Base-by-base conservation (phyloP, 2,888 invertebrate genomes). In the Callosobruchus maculatus region DNA sequence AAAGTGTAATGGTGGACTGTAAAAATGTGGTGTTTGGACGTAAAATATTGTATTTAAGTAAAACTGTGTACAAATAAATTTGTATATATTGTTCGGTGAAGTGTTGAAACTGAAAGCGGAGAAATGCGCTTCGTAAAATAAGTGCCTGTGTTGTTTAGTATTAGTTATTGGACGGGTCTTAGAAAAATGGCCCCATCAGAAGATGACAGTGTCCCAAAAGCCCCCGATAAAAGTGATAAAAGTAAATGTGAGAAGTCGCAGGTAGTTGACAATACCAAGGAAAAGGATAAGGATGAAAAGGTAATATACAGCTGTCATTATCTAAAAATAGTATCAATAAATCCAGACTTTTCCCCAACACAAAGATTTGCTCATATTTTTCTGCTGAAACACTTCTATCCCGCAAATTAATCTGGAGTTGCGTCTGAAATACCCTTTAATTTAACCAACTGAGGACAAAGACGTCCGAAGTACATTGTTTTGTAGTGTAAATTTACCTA, bases 171-270 rank as follows among this genome's bases (percentile, higher is more conserved):
- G 75, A 78, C 78, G 77, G 79, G 78, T 77, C 77, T 77, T 70
- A 74, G n/a, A n/a, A 81, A 81, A 89, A 93, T 93, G 93, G 92
- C 93, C 90, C 93, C 93, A 89, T 92, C 92, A 88, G 92, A 93
- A 88, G 91, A 92, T 89, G 92, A 92, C 89, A 91, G 90, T 89
- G 91, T 92, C 90, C 92, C 92, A 79, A 93, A 93, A 89, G 92
- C 92, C 85, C 92, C 92, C 83, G 92, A 93, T 88, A 93, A 93
- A 91, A 84, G 78, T 78, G 85, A 90, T 81, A 90, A 90, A 84
- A 86, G 88, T 74, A 89, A 88, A 85, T 85, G 87, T 80, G 85
- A 88, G 81, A 87, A 87, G 80, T 87, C 86, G 82, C 82, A 85
- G 82, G 82, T 86, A 80, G 86, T 86, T 81, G 89, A 89, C 80